Conservation (phyloP, 1,140 invertebrate genomes). For the Mya arenaria region DNA sequence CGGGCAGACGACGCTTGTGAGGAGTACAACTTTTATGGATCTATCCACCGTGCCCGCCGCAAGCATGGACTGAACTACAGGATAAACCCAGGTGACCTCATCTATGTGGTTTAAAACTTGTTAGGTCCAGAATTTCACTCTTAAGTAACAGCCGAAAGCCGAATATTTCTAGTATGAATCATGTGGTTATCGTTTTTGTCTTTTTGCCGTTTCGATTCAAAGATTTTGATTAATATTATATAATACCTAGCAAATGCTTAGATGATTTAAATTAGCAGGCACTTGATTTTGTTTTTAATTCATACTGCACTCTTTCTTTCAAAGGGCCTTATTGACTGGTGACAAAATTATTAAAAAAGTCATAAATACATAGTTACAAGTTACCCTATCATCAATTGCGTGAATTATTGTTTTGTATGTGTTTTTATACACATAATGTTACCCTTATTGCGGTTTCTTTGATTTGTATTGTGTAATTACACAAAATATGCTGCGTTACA, state of each 20-base stretch:
- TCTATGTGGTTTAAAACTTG: not conserved
- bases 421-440: too few relatives aligned
- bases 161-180: not conserved
- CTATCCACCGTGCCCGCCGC: constrained; percentile 20
- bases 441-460: too few relatives aligned
- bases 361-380: too few relatives aligned
- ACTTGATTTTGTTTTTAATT: too few relatives aligned
- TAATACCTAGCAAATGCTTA: not conserved
- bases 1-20: constrained; percentile 20
- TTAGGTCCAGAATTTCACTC: not conserved
- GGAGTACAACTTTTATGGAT: constrained; percentile 33
- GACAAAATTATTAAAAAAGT: too few relatives aligned
- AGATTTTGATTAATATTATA: not conserved
- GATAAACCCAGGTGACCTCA: not conserved
- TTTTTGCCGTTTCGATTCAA: not conserved
- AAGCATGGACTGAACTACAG: constrained; percentile 38
- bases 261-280: too few relatives aligned
- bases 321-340: too few relatives aligned
- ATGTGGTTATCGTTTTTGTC: not conserved
- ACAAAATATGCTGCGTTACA: too few relatives aligned
- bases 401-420: too few relatives aligned
- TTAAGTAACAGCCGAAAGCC: not conserved
- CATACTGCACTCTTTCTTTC: too few relatives aligned
- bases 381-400: too few relatives aligned
- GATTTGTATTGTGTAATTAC: too few relatives aligned